Base-by-base conservation (phyloP, 2,888 invertebrate genomes). In the Hydropsyche betteni region DNA sequence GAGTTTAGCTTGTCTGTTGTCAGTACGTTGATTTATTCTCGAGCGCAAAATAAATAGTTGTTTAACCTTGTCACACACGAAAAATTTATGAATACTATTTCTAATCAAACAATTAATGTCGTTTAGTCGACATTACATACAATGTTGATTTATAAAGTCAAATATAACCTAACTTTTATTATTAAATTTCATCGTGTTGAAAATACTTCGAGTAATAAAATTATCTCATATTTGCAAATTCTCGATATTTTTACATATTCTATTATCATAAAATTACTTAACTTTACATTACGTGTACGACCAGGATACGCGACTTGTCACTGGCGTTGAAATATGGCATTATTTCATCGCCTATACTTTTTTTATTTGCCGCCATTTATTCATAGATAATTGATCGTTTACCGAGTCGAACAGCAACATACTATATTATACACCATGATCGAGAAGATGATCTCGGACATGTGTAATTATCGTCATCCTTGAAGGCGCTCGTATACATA, bases 381-480 rank as follows among this genome's bases (percentile, higher is more conserved):
- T 51, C 70, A 33, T n/a, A 36, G 64, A 64, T 70, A 70, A 70
- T 70, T 70, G 70, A 53, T 70, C 70, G 70, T 70, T 70, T 70
- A 70, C 52, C 53, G 33, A 5, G 8, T 33, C 33, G 16, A 70
- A 12, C 4, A 14, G 34, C 34, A 51, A 53, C 70, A 70, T 70
- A 53, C 53, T 51, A 70, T 53, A 52, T 44, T 44, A 44, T 44
- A 44, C 44, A 70, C 51, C 24, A 53, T 53, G 52, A 70, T 36
- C 14, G 52, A 5, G 52, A 53, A 33, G 70, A 70, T 70, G 24
- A 53, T 34, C 44, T 44, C 53, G 44, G 70, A 70, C 53, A 33
- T 70, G 53, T 70, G 53, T 70, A 70, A 53, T 52, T 70, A 70
- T 53, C 24, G 14, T 33, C 70, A 53, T 70, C 70, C 70, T 70